Conservation (phyloP, 2,888 invertebrate species). For the Girardia tigrina region DNA sequence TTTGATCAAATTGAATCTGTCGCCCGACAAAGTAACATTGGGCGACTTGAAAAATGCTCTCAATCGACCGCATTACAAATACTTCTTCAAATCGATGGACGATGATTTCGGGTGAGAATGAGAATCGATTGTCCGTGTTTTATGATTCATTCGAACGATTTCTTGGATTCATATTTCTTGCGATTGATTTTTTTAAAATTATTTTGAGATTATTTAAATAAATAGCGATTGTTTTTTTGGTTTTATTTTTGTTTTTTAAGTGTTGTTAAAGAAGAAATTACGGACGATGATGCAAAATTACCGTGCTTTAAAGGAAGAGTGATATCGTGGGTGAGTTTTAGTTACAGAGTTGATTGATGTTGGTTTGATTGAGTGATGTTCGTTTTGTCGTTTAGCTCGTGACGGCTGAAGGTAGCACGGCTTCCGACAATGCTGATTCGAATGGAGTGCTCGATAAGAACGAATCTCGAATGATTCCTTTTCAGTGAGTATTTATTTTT, state of each 20-base stretch:
- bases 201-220: neutral
- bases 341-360: too few species aligned
- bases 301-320: slow-evolving; percentile 34
- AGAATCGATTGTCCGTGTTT: neutral
- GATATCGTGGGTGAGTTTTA: slow-evolving; percentile 28
- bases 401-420: slow-evolving; percentile 69
- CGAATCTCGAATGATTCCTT: neutral
- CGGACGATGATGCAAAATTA: slow-evolving; percentile 30
- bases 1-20: slow-evolving; percentile 33
- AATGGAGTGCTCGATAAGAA: neutral
- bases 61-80: slow-evolving; percentile 37
- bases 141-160: too few species aligned
- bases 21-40: slow-evolving; percentile 36
- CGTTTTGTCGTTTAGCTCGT: slow-evolving; percentile 58
- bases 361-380: too few species aligned
- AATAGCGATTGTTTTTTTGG: neutral
- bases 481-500: slow-evolving; percentile 10
- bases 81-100: slow-evolving; percentile 37
- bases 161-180: neutral
- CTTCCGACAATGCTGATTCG: slow-evolving; percentile 56
- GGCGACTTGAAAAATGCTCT: slow-evolving; percentile 37
- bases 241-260: slow-evolving; percentile 16
- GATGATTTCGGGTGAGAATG: slow-evolving; percentile 36
- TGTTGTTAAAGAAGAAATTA: slow-evolving; percentile 37
- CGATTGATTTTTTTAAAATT: neutral